Conservation (phyloP, 2,888 invertebrate species). For the Lochmaea crataegi region DNA sequence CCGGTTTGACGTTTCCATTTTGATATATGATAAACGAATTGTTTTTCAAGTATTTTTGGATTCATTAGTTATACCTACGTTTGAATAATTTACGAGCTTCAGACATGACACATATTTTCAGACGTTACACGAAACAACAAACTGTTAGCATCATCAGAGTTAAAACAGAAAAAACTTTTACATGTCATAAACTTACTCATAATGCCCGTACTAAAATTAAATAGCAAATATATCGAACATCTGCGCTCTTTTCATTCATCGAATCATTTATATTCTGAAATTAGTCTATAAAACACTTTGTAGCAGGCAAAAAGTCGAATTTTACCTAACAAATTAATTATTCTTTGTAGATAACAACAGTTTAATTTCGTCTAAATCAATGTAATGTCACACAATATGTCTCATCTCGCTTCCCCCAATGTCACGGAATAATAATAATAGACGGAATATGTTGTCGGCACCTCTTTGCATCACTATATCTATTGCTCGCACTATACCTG, state of each 20-base stretch:
- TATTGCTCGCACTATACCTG: no score
- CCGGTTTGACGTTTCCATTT: slow-evolving; percentile 53
- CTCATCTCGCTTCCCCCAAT: no score
- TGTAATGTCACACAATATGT: no score
- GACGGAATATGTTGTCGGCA: no score
- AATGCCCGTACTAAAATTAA: slow-evolving; percentile 3
- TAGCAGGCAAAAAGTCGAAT: background rate
- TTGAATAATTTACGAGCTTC: slow-evolving; percentile 55
- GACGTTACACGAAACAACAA: background rate
- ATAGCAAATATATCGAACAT: background rate
- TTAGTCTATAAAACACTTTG: background rate
- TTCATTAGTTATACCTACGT: slow-evolving; percentile 58
- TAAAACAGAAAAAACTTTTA: slow-evolving; percentile 1
- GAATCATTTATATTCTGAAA: background rate
- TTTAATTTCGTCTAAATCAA: no score
- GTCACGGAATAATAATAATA: no score
- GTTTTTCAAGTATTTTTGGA: slow-evolving; percentile 57
- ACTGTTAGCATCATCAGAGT: background rate
- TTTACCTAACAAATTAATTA: no score
- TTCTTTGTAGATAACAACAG: no score
- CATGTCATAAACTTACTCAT: background rate
- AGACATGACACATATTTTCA: slow-evolving; percentile 52
- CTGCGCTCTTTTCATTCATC: slow-evolving; percentile 1
- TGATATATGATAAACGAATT: slow-evolving; percentile 54
- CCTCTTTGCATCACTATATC: no score